Evolutionary conservation across 1,140 invertebrate genomes (phyloP), one percentile per base, ranked within the genome.

Genomic region (Pogonomyrmex californicus): DNA sequence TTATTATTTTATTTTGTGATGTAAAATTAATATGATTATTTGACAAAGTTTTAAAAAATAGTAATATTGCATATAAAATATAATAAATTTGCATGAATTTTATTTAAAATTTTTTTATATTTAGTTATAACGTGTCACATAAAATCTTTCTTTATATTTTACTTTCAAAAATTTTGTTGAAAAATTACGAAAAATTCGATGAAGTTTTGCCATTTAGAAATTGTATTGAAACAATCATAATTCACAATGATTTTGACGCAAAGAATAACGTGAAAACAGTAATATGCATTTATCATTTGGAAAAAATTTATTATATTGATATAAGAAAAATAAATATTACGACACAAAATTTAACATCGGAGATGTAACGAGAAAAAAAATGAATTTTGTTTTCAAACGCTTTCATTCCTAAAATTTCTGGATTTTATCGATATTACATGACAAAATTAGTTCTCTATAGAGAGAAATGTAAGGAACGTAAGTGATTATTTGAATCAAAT

Each of bases 401-500:
- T 81, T 44, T 70, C 3, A 54, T 44, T 4, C 70, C 63, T 44
- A 44, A 81, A 68, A 81, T 81, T 56, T 30, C 17, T 33, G 36
- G 9, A 58, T 70, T 70, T 56, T 70, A 70, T 70, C 12, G 38
- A 41, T 68, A 23, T 49, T 63, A 54, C 4, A 44, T 23, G 9
- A 44, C 7, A 2, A 81, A 81, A 68, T 81, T 81, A 81, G 36
- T 30, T 68, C 4, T 5, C 47, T 54, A 30, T 4, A 2, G 9
- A 2, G 7, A 41, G 17, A 58, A 70, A 81, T 58, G 49, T 81
- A 41, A 70, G 68, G 23, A 81, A 81, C 70, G 47, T 51, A 44
- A 17, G 14, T 3, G 30, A 70, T 78, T 49, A 51, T 70, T 70
- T 81, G 36, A 70, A 56, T 70, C 9, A 70, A 54, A 70, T 36